phyloP scores from a whole-genome alignment of 2,888 invertebrate genomes.

The Abrostola tripartita region DNA sequence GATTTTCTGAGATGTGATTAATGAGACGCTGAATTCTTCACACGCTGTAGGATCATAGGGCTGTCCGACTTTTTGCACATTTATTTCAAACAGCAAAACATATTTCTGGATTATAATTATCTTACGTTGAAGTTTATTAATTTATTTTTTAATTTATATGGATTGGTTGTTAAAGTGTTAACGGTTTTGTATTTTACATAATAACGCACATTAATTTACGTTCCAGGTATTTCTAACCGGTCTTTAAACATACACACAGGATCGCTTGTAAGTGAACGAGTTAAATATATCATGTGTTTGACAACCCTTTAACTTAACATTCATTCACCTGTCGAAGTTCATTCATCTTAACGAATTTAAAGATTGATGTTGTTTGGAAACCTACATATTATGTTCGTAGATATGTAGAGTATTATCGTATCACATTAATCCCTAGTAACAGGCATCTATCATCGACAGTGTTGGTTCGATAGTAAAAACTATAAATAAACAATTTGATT shows the following conservation, averaged over 20 bases:
- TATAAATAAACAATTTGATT: conserved; percentile 41
- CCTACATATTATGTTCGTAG: conserved; percentile 8
- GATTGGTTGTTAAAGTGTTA: conserved; percentile 13
- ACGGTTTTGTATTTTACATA: conserved; percentile 33
- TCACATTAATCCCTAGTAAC: conserved; percentile 20
- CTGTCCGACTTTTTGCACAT: conserved; percentile 34
- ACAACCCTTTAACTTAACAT: conserved; percentile 57
- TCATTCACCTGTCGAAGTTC: conserved; percentile 62
- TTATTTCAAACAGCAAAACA: conserved; percentile 28
- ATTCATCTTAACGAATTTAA: conserved; percentile 57
- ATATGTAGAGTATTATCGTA: conserved; percentile 23
- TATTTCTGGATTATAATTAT: conserved; percentile 31
- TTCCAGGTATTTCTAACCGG: conserved; percentile 37
- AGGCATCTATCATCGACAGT: conserved; percentile 34
- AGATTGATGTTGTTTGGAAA: conserved; percentile 51
- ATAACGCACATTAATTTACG: conserved; percentile 31
- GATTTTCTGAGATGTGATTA: conserved; percentile 60
- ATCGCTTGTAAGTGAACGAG: conserved; percentile 36
- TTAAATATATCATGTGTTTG: conserved; percentile 50
- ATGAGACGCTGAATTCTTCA: conserved; percentile 54
- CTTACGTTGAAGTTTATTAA: conserved; percentile 34
- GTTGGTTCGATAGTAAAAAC: conserved; percentile 19
- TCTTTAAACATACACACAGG: conserved; percentile 47
- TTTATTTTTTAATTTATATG: conserved; percentile 35
- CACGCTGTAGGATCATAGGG: conserved; percentile 44